Percentiles rank a stretch among this genome's conserved stretches.
phyloP scores from a whole-genome alignment of 1,140 invertebrate genomes.

The Diachasma alloeum region DNA sequence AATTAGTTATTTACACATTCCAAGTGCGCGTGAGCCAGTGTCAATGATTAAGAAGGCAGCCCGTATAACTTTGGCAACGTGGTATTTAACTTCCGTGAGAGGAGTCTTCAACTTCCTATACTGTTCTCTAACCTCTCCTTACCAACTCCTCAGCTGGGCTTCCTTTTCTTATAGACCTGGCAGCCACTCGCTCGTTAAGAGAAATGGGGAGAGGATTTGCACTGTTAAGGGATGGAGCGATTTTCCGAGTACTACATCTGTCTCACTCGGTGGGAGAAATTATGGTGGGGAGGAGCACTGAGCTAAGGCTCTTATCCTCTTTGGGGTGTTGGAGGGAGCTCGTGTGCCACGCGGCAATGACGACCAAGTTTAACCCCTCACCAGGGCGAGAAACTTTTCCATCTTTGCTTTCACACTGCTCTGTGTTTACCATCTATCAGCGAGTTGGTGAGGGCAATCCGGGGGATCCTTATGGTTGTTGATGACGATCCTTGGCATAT shows the following conservation, averaged over 20 bases:
- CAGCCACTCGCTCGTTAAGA: constrained; percentile 9
- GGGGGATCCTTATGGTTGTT: neutral
- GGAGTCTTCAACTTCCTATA: constrained; percentile 7
- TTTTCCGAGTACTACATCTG: neutral
- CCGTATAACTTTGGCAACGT: constrained; percentile 43
- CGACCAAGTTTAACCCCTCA: neutral
- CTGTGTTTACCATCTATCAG: constrained; percentile 12
- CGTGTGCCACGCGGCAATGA: neutral
- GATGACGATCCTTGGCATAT: neutral
- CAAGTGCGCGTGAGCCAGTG: constrained; percentile 51
- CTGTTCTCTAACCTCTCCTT: constrained; percentile 17
- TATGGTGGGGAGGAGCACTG: neutral
- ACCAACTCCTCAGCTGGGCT: neutral
- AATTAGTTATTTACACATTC: constrained; percentile 59
- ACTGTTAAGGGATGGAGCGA: neutral
- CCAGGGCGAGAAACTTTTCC: neutral
- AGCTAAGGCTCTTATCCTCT: neutral
- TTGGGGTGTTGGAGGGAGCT: neutral
- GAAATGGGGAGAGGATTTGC: neutral
- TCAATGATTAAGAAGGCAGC: constrained; percentile 53
- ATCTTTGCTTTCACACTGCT: constrained; percentile 24
- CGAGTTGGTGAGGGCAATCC: neutral
- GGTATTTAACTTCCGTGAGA: constrained; percentile 51
- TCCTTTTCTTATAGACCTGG: neutral
- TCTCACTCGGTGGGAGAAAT: neutral